Evolutionary conservation across 1,140 invertebrate species (phyloP).

Genomic region (Phenacoccus solenopsis): DNA sequence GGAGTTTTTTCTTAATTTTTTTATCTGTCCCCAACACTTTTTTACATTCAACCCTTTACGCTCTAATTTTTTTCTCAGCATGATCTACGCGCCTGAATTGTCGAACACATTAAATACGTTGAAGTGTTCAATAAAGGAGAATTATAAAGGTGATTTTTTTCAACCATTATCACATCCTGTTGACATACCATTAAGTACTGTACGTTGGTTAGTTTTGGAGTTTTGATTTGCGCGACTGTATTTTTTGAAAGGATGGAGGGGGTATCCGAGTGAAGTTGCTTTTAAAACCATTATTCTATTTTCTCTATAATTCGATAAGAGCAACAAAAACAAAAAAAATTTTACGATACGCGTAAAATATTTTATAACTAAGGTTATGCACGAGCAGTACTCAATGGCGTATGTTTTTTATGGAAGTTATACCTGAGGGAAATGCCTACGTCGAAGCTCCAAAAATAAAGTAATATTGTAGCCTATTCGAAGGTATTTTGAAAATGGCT

Average conservation of each 20-base stretch:
- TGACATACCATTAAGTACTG: too few species aligned
- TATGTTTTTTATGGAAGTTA: background rate
- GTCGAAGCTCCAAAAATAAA: background rate
- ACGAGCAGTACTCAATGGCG: background rate
- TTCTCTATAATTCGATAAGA: too few species aligned
- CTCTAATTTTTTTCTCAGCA: conserved; percentile 15
- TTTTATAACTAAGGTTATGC: background rate
- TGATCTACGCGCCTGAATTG: background rate
- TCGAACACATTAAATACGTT: background rate
- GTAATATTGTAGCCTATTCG: background rate
- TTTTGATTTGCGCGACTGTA: too few species aligned
- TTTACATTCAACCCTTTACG: conserved; percentile 3
- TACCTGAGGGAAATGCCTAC: conserved; percentile 4
- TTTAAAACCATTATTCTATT: too few species aligned
- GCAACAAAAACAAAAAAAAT: too few species aligned
- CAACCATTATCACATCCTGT: too few species aligned
- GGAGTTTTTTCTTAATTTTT: background rate
- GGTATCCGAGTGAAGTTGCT: too few species aligned
- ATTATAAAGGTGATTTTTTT: too few species aligned
- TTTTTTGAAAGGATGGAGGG: too few species aligned
- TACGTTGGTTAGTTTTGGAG: too few species aligned
- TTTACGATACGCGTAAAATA: background rate
- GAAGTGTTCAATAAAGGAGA: background rate
- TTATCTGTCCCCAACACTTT: conserved; percentile 6
- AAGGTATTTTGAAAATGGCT: background rate